phyloP scores from a whole-genome alignment of 1,140 invertebrate species.

The Caenorhabditis remanei region DNA sequence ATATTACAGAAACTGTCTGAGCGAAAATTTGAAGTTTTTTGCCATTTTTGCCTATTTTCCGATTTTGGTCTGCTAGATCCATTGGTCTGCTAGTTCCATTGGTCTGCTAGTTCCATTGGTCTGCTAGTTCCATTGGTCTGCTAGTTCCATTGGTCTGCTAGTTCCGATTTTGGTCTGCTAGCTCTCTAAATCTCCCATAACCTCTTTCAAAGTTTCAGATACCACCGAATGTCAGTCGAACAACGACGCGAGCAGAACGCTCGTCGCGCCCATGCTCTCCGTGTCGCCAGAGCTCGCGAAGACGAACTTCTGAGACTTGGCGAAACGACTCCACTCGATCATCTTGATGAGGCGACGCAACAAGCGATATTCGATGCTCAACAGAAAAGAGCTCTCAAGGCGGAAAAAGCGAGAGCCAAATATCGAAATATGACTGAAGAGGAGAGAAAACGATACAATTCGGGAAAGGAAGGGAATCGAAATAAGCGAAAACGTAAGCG shows the following conservation, averaged over 20 bases:
- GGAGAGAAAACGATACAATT: constrained; percentile 61
- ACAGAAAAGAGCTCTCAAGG: constrained; percentile 27
- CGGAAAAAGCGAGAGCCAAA: constrained; percentile 58
- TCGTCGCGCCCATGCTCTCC: constrained; percentile 9
- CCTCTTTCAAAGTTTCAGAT: constrained; percentile 34
- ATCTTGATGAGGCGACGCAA: not conserved
- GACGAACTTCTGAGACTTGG: constrained; percentile 54
- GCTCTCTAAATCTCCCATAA: no score
- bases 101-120: no score
- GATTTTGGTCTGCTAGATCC: no score
- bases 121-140: no score
- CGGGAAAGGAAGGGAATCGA: constrained; percentile 57
- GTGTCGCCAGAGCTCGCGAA: constrained; percentile 53
- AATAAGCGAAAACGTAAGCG: not conserved
- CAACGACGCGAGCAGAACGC: constrained; percentile 49
- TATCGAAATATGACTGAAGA: constrained; percentile 62
- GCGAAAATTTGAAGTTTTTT: no score
- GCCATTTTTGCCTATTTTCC: no score
- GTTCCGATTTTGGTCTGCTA: no score
- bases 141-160: no score
- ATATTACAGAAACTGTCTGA: no score
- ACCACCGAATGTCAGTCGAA: constrained; percentile 49
- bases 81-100: no score
- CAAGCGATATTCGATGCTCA: constrained; percentile 13
- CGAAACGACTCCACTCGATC: constrained; percentile 24